These are phyloP conservation scores for Tetramorium bicarinatum DNA, from an alignment of 2,888 invertebrate species.

Conservation along the genomic window DNA sequence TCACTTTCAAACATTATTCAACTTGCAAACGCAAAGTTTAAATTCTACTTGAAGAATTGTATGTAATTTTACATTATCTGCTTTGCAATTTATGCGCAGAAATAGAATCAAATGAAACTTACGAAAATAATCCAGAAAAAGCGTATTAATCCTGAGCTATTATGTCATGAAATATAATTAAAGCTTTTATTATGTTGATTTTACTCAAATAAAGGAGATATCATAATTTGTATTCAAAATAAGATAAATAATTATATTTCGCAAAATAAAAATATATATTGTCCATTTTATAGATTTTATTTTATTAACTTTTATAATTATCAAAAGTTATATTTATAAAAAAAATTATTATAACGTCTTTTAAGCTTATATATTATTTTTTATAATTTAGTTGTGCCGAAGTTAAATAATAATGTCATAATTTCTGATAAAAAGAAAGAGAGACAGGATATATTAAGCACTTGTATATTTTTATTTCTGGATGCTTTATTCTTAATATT, in stretches of 20 bases:
- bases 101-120: background rate
- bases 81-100: background rate
- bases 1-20: background rate
- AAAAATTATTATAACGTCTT: background rate
- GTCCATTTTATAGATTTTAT: background rate
- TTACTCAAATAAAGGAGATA: background rate
- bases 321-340: background rate
- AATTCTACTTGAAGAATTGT: slow-evolving; percentile 6
- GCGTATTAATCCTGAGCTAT: background rate
- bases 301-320: background rate
- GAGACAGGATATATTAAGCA: background rate
- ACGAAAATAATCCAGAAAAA: background rate
- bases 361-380: background rate
- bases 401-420: background rate
- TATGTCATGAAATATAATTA: background rate
- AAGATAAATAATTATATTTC: too few species aligned
- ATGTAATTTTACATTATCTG: slow-evolving; percentile 18
- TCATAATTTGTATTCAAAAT: background rate
- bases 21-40: background rate
- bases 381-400: background rate
- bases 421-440: background rate
- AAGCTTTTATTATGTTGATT: slow-evolving; percentile 1
- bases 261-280: too few species aligned
- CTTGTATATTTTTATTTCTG: background rate
- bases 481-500: background rate